These are phyloP conservation scores for Lottia gigantea DNA, from an alignment of 2,888 invertebrate genomes.

Conservation along the genomic window DNA sequence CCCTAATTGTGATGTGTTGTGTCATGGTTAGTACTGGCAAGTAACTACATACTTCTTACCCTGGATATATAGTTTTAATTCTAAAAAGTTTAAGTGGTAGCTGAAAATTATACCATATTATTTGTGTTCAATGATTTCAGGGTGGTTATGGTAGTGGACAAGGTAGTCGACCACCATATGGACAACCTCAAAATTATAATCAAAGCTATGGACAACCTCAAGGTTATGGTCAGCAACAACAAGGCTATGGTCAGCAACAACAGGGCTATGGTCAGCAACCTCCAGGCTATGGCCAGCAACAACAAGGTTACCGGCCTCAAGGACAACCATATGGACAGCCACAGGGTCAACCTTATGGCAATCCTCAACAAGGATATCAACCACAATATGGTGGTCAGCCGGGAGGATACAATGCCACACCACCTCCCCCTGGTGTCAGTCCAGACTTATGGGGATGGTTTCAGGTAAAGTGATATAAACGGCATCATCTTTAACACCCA, in stretches of 20 bases:
- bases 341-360: constrained; percentile 3
- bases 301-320: constrained; percentile 14
- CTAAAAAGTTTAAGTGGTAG: too few species aligned
- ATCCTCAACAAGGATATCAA: constrained; percentile 12
- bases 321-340: constrained; percentile 16
- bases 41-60: too few species aligned
- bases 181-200: constrained; percentile 9
- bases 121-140: constrained; percentile 15
- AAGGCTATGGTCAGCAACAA: constrained; percentile 23
- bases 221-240: constrained; percentile 18
- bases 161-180: not conserved
- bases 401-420: constrained; percentile 41
- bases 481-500: not conserved
- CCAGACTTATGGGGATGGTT: constrained; percentile 67
- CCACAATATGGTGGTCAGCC: constrained; percentile 32
- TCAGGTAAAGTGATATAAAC: constrained; percentile 43
- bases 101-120: too few species aligned
- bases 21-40: too few species aligned
- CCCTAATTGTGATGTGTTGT: too few species aligned
- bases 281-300: constrained; percentile 19
- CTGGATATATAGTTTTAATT: too few species aligned
- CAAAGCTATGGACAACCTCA: constrained; percentile 29
- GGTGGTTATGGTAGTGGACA: constrained; percentile 43
- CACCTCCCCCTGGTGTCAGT: constrained; percentile 58
- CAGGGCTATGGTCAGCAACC: constrained; percentile 22